Evolutionary conservation across 2,113 vertebrate species (phyloP), one percentile per base, ranked within the genome.

Genomic region (Ailurus styani): DNA sequence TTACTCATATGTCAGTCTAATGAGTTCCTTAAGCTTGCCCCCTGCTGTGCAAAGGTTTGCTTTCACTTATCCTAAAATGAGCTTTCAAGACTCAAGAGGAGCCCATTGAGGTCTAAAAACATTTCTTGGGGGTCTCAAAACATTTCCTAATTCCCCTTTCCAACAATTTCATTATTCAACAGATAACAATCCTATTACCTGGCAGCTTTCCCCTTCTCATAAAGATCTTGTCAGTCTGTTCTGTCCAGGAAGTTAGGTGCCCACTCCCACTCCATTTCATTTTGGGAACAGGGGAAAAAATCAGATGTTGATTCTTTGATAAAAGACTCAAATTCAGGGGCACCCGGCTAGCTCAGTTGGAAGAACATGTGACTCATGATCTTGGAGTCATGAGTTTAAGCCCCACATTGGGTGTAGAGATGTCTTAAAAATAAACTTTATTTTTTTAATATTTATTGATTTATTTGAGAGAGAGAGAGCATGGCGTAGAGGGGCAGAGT

Each of bases 41-140:
- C 34, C 29, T 52, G 70, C 20, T 42, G 2, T 88, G 50, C 62
- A 40, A 90, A 50, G 25, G 7, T 23, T 78, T 68, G 50, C 37
- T 82, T 82, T 23, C 10, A 62, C 90, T 96, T 91, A 92, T 72
- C 14, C 18, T 94, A 83, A 93, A 81, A 68, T 78, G 37, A 92
- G 9, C 60, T 92, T 77, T 77, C 21, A 34, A 93, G 23, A 62
- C 40, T 88, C 42, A 91, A 70, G 47, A 93, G n/a, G 31, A 3
- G 15, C 3, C 62, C 40, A 78, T 10, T 37, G 40, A 94, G 3
- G n/a, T 79, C 55, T 93, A 93, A 5, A 27, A 57, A 73, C 21
- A 57, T 57, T 57, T 57, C 85, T n/a, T 83, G 34, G 7, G 3
- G 57, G 13, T 70, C 64, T 47, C 25, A 93, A 93, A 82, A 81